phyloP scores from a whole-genome alignment of 92 coral and sea anemone species.

The Paramuricea clavata region DNA sequence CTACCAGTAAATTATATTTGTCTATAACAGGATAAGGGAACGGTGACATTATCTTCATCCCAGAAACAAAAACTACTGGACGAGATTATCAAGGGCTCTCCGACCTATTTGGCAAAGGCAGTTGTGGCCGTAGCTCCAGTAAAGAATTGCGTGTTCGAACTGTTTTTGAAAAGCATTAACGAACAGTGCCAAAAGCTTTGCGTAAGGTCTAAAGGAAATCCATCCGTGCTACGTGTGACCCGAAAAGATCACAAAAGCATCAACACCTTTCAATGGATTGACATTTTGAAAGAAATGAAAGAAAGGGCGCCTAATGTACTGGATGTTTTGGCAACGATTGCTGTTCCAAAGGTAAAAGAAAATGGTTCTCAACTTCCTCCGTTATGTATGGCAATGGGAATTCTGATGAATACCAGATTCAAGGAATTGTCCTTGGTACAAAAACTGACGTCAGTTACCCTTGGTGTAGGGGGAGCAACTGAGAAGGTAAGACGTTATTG shows the following conservation, averaged over 20 bases:
- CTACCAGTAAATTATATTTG: too few relatives aligned
- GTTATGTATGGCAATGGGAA: conserved; percentile 41
- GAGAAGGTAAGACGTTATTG: conserved; percentile 60
- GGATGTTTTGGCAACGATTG: conserved; percentile 56
- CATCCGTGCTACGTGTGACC: conserved; percentile 61
- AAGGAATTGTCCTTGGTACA: conserved; percentile 48
- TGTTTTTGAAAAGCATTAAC: conserved; percentile 35
- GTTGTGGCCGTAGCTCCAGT: conserved; percentile 37
- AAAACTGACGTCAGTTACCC: conserved; percentile 29
- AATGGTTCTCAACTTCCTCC: conserved; percentile 55
- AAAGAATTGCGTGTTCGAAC: conserved; percentile 35
- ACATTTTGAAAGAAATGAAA: conserved; percentile 57
- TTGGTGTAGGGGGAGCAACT: conserved; percentile 68
- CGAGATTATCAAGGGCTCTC: conserved; percentile 1
- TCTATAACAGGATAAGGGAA: too few relatives aligned
- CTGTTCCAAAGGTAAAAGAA: conserved; percentile 50
- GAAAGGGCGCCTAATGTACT: conserved; percentile 69
- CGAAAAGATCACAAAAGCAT: conserved; percentile 26
- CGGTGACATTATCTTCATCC: too few relatives aligned
- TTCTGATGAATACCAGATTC: conserved; percentile 51
- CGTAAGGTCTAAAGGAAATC: conserved; percentile 42
- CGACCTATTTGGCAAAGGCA: conserved; percentile 41
- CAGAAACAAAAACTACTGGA: too few relatives aligned
- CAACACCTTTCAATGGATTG: conserved; percentile 43
- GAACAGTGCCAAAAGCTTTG: conserved; percentile 45